phyloP scores from a whole-genome alignment of 2,888 invertebrate genomes.

The Cabera pusaria region DNA sequence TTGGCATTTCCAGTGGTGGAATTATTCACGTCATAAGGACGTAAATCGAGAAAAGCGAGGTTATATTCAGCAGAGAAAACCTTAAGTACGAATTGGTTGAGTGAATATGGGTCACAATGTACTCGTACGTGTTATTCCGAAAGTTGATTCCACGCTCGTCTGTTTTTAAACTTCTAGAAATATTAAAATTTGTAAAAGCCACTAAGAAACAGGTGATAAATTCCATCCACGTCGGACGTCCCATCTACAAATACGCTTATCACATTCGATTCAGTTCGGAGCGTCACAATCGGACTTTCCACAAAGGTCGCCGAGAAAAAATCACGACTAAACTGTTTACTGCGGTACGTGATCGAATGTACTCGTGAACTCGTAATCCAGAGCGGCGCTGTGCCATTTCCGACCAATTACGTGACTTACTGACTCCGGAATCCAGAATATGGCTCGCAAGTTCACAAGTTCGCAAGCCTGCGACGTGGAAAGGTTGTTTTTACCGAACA shows the following conservation, averaged over 20 bases:
- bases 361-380: constrained; percentile 35
- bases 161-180: no score
- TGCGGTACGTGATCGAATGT: constrained; percentile 64
- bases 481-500: constrained; percentile 29
- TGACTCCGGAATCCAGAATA: constrained; percentile 48
- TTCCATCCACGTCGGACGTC: constrained; percentile 28
- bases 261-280: constrained; percentile 23
- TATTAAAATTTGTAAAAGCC: no score
- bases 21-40: no score
- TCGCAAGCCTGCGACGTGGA: constrained; percentile 16
- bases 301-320: constrained; percentile 52
- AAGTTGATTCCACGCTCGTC: no score
- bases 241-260: constrained; percentile 31
- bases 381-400: constrained; percentile 59
- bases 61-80: no score
- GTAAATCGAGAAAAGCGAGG: no score
- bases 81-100: no score
- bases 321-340: constrained; percentile 67
- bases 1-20: constrained; percentile 1
- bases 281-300: constrained; percentile 34
- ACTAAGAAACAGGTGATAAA: no score
- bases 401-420: constrained; percentile 68
- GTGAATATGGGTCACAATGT: no score
- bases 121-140: no score
- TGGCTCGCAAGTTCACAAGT: constrained; percentile 29